These are phyloP conservation scores for Parazoanthus swiftii DNA, from an alignment of 92 coral and sea anemone genomes.

Conservation along the genomic window DNA sequence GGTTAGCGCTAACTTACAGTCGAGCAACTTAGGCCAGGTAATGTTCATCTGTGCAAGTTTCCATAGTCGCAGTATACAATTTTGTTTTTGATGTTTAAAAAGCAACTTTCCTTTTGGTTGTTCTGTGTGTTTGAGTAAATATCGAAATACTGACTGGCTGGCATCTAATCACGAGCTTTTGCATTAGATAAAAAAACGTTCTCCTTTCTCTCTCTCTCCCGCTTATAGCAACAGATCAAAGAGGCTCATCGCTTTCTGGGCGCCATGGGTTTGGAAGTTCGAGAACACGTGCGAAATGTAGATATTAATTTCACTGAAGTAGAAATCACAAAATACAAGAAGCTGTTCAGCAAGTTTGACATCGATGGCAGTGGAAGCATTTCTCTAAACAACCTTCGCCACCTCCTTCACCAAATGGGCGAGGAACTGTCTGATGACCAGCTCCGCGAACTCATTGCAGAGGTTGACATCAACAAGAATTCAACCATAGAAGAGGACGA, in stretches of 20 bases:
- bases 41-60: too few relatives aligned
- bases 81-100: too few relatives aligned
- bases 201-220: neutral
- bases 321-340: slow-evolving; percentile 68
- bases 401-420: slow-evolving; percentile 69
- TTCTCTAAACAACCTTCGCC: slow-evolving; percentile 60
- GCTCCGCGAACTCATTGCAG: slow-evolving; percentile 75
- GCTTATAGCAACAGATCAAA: slow-evolving; percentile 67
- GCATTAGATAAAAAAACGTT: neutral
- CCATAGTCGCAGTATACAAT: too few relatives aligned
- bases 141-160: too few relatives aligned
- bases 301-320: slow-evolving; percentile 75
- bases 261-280: slow-evolving; percentile 87
- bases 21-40: too few relatives aligned
- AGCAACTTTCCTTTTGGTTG: too few relatives aligned
- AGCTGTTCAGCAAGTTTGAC: slow-evolving; percentile 64
- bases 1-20: too few relatives aligned
- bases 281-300: slow-evolving; percentile 65
- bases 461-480: slow-evolving; percentile 78
- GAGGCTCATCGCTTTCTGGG: slow-evolving; percentile 76
- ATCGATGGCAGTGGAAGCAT: slow-evolving; percentile 63
- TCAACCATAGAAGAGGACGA: slow-evolving; percentile 79
- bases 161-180: neutral
- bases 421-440: slow-evolving; percentile 72
- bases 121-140: too few relatives aligned